Evolutionary conservation across 2,888 invertebrate species (phyloP).

Genomic region (Ochlodes sylvanus): DNA sequence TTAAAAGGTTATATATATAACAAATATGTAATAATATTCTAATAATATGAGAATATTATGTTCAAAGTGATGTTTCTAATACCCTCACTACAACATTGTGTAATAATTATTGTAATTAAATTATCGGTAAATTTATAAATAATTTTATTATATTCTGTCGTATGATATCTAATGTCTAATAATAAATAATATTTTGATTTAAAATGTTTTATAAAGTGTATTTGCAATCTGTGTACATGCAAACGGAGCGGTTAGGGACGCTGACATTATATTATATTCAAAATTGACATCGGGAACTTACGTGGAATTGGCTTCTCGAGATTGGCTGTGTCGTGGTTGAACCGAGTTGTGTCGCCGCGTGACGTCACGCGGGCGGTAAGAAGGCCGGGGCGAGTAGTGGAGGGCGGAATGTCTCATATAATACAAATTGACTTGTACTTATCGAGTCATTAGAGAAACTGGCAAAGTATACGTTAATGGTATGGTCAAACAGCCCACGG

Average conservation of each 20-base stretch:
- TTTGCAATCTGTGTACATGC: conserved; percentile 22
- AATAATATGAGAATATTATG: too few species aligned
- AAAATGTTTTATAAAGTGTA: conserved; percentile 17
- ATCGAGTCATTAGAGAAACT: too few species aligned
- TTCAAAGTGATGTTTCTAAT: too few species aligned
- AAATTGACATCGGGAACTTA: conserved; percentile 7
- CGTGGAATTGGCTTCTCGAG: conserved; percentile 20
- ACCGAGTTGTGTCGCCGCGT: conserved; percentile 12
- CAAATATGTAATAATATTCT: too few species aligned
- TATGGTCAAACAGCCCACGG: too few species aligned
- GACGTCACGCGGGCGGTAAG: neutral
- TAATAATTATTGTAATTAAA: neutral
- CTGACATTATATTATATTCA: conserved; percentile 15
- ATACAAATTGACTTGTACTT: too few species aligned
- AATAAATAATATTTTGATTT: neutral
- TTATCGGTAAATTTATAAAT: too few species aligned
- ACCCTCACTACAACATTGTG: too few species aligned
- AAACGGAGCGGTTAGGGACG: conserved; percentile 33
- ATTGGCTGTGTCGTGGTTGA: conserved; percentile 38
- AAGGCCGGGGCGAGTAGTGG: neutral
- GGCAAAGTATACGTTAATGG: too few species aligned
- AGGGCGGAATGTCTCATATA: too few species aligned
- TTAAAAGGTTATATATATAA: too few species aligned
- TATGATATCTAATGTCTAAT: neutral
- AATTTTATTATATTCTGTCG: conserved; percentile 11